phyloP scores from a whole-genome alignment of 2,113 vertebrate species.

The Rissa tridactyla region DNA sequence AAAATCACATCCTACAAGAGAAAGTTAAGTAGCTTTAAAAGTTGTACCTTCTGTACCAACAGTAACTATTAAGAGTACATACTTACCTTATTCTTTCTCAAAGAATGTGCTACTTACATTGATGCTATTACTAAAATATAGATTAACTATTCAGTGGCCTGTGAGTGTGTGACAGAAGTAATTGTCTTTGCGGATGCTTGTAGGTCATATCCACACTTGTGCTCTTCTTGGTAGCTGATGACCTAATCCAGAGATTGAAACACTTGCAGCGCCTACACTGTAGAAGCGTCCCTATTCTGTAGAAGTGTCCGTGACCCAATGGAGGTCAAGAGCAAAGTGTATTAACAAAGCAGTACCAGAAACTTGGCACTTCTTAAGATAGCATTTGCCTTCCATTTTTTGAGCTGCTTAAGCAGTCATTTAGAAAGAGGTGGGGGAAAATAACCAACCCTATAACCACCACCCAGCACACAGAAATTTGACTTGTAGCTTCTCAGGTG shows the following conservation, averaged over 20 bases:
- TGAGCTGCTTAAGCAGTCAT: background rate
- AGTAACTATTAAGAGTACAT: background rate
- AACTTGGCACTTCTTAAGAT: background rate
- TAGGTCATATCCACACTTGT: background rate
- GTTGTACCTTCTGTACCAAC: background rate
- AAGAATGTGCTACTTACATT: background rate
- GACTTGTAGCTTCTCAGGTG: background rate
- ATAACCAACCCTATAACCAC: background rate
- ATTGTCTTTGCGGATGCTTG: background rate
- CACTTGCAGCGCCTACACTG: background rate
- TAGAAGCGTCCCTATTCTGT: background rate
- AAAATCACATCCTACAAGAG: background rate
- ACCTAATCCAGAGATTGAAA: background rate
- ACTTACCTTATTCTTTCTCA: background rate
- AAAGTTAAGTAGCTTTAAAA: background rate
- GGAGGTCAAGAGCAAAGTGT: background rate
- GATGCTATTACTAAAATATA: background rate
- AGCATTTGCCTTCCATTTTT: background rate
- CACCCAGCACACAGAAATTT: background rate
- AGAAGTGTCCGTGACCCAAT: background rate
- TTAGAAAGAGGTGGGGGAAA: background rate
- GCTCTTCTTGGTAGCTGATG: background rate
- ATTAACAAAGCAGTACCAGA: background rate
- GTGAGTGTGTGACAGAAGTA: background rate
- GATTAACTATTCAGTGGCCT: background rate